phyloP scores from a whole-genome alignment of 2,797 vertebrate genomes.

The Hypotaenidia philippensis region DNA sequence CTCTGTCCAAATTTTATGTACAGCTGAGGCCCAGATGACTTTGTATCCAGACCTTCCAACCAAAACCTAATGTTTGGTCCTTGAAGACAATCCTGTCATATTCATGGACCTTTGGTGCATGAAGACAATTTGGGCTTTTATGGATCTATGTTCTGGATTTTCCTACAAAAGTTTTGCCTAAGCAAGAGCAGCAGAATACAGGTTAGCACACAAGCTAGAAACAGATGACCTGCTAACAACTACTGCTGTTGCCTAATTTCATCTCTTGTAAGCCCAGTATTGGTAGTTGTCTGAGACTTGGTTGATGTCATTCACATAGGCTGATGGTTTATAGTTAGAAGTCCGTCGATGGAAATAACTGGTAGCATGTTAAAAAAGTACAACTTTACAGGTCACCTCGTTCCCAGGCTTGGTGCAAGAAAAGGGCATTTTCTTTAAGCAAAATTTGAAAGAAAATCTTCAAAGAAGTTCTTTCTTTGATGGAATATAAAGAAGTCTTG shows the following conservation, averaged over 20 bases:
- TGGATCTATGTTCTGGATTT: not conserved
- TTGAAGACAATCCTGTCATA: not conserved
- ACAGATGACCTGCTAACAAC: too few relatives aligned
- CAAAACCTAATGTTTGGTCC: not conserved
- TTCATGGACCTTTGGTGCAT: not conserved
- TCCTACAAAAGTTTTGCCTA: not conserved
- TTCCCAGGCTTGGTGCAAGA: not conserved
- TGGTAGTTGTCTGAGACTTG: not conserved
- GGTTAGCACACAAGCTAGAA: not conserved
- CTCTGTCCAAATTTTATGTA: not conserved
- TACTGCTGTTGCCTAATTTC: not conserved
- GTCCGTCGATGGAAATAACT: not conserved
- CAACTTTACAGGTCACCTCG: not conserved
- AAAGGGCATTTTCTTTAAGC: not conserved
- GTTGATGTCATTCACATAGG: not conserved
- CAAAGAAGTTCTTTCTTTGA: constrained; percentile 38
- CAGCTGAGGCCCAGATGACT: not conserved
- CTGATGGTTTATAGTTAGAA: not conserved
- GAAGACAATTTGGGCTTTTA: not conserved
- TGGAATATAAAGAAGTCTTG: not conserved
- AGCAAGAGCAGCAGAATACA: not conserved
- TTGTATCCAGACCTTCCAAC: not conserved
- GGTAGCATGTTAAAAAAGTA: not conserved
- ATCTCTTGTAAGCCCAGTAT: accelerated
- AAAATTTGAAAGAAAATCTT: constrained; percentile 30